Conservation (phyloP, 1,140 invertebrate species). For the Hylaeus anthracinus region DNA sequence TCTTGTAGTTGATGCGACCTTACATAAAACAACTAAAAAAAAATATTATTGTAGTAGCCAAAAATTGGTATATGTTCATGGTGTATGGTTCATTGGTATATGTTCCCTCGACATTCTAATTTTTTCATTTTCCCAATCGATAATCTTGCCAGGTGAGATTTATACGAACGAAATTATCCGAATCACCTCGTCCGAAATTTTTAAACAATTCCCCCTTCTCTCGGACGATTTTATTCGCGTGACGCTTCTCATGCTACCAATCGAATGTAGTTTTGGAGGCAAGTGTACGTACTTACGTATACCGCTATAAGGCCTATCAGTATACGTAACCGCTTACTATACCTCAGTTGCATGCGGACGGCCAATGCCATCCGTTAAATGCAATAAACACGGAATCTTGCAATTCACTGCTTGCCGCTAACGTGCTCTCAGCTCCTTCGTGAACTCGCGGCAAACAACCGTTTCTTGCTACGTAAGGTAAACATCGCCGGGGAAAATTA, state of each 20-base stretch:
- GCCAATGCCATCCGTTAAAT: conserved; percentile 71
- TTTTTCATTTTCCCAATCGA: too few species aligned
- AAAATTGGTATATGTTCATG: too few species aligned
- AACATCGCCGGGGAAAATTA: conserved; percentile 50
- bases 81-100: too few species aligned
- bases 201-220: not conserved
- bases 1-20: too few species aligned
- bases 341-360: conserved; percentile 65
- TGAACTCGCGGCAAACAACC: conserved; percentile 39
- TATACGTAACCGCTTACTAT: conserved; percentile 58
- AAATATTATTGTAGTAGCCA: too few species aligned
- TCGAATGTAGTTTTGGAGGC: conserved; percentile 50
- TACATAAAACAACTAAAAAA: too few species aligned
- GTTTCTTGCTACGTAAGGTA: conserved; percentile 48
- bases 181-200: too few species aligned
- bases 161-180: not conserved
- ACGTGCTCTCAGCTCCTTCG: conserved; percentile 39
- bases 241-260: not conserved
- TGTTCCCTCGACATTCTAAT: too few species aligned
- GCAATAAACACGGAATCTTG: conserved; percentile 73
- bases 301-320: conserved; percentile 38
- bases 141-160: too few species aligned
- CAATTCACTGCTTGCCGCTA: conserved; percentile 65
- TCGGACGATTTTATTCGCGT: conserved; percentile 8
- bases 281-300: conserved; percentile 54